A percentile compares a stretch with the other conserved stretches of the same genome.
Evolutionary conservation across 2,888 invertebrate species (phyloP).

Genomic region (Bhutanitis thaidina): DNA sequence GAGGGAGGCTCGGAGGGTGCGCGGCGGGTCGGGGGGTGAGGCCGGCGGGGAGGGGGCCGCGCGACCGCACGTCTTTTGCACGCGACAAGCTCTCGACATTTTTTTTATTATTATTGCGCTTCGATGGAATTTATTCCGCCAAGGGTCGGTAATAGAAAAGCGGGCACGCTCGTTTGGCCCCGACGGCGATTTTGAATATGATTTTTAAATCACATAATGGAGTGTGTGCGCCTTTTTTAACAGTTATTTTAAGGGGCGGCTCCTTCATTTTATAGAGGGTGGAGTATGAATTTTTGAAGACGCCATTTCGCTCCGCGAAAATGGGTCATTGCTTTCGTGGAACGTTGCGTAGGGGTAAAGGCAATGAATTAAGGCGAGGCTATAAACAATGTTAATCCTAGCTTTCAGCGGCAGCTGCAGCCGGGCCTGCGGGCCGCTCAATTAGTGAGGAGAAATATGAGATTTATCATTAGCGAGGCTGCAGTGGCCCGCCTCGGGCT

Average conservation of each 20-base stretch:
- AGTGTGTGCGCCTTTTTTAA: conserved; percentile 63
- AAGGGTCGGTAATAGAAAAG: conserved; percentile 67
- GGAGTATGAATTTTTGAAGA: conserved; percentile 31
- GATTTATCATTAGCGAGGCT: conserved; percentile 26
- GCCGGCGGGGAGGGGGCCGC: conserved; percentile 38
- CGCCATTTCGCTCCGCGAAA: conserved; percentile 22
- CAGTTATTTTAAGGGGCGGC: conserved; percentile 57
- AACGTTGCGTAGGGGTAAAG: conserved; percentile 52
- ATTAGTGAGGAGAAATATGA: conserved; percentile 49
- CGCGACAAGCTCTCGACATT: conserved; percentile 78
- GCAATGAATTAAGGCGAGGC: conserved; percentile 58
- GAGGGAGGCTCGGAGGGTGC: conserved; percentile 29
- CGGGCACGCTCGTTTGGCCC: conserved; percentile 61
- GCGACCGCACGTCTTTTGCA: conserved; percentile 78
- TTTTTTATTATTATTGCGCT: conserved; percentile 79
- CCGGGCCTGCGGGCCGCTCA: conserved; percentile 39
- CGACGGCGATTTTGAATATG: conserved; percentile 71
- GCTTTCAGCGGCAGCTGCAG: conserved; percentile 58
- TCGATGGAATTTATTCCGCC: conserved; percentile 72
- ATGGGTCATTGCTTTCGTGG: conserved; percentile 56
- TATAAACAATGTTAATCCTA: conserved; percentile 67
- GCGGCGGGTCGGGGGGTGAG: conserved; percentile 30
- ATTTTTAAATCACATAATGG: conserved; percentile 77
- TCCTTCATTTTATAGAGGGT: conserved; percentile 19
- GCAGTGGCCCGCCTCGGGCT: neutral